Evolutionary conservation across 2,113 vertebrate genomes (phyloP).

Genomic region (Anolis sagrei): DNA sequence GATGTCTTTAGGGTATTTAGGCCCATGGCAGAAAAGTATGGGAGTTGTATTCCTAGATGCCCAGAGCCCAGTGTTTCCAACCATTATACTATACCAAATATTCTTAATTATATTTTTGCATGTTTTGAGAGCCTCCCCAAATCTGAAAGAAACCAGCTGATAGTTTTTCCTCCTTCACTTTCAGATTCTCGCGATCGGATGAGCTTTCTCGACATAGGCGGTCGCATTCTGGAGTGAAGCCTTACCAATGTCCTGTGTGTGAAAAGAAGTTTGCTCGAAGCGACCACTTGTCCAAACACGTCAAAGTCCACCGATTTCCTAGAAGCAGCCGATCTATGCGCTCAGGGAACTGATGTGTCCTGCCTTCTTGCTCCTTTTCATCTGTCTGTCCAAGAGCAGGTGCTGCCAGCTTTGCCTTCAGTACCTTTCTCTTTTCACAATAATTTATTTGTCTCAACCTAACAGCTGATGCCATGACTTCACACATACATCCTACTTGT

Average conservation of each 20-base stretch:
- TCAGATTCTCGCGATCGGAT: constrained; percentile 95
- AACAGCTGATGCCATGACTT: constrained; percentile 67
- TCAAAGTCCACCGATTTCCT: constrained; percentile 99
- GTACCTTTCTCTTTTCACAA: constrained; percentile 72
- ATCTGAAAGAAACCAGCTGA: neutral
- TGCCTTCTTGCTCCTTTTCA: constrained; percentile 19
- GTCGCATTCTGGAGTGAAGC: constrained; percentile 97
- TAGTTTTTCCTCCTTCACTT: constrained; percentile 34
- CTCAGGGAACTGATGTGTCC: constrained; percentile 83
- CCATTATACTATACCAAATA: neutral
- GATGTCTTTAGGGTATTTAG: no score
- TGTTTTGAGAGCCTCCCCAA: neutral
- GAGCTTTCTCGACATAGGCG: constrained; percentile 95
- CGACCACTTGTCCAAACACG: constrained; percentile 98
- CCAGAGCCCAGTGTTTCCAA: neutral
- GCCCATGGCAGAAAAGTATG: neutral
- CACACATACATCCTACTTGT: constrained; percentile 49
- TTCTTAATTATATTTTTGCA: neutral
- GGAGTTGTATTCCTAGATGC: neutral
- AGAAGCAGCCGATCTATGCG: constrained; percentile 91
- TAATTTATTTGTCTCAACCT: constrained; percentile 87
- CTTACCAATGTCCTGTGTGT: constrained; percentile 94
- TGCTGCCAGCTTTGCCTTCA: constrained; percentile 67
- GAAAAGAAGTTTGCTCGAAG: constrained; percentile 99
- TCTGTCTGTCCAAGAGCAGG: constrained; percentile 44